These are phyloP conservation scores for Pterocles burchelli DNA, from an alignment of 2,113 vertebrate genomes.

Conservation along the genomic window DNA sequence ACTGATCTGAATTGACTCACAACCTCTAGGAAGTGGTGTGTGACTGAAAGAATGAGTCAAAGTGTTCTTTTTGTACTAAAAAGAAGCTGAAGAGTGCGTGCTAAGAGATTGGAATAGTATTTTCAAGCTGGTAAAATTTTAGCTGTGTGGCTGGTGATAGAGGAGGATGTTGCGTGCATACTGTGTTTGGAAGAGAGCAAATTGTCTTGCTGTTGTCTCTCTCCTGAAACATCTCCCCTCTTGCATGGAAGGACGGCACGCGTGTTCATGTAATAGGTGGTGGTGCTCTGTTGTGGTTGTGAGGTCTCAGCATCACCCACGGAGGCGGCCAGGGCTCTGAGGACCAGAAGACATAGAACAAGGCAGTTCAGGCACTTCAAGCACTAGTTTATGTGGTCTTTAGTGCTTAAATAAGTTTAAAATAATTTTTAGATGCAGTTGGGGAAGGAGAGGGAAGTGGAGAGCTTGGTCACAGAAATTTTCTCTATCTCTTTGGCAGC, in stretches of 20 bases:
- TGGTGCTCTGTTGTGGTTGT: background rate
- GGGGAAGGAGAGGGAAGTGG: background rate
- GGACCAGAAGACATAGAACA: background rate
- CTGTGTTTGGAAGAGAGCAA: background rate
- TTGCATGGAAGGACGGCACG: rapidly evolving
- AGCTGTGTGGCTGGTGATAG: background rate
- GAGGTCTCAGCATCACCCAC: background rate
- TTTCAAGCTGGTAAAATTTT: background rate
- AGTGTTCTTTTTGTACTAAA: background rate
- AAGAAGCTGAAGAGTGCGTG: background rate
- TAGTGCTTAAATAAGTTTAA: background rate
- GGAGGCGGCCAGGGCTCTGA: background rate
- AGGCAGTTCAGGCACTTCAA: background rate
- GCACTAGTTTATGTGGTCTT: background rate
- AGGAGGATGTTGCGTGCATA: background rate
- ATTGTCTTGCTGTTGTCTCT: background rate
- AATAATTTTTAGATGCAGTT: background rate
- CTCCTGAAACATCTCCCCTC: background rate
- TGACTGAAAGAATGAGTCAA: conserved; percentile 45
- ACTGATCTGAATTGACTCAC: background rate
- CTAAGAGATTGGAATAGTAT: background rate
- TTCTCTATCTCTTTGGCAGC: background rate
- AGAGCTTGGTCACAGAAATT: background rate
- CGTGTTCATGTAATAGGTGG: background rate
- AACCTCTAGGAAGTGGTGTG: background rate